These are phyloP conservation scores for Scrobipalpa atriplicella DNA, from an alignment of 2,888 invertebrate genomes.

Conservation along the genomic window DNA sequence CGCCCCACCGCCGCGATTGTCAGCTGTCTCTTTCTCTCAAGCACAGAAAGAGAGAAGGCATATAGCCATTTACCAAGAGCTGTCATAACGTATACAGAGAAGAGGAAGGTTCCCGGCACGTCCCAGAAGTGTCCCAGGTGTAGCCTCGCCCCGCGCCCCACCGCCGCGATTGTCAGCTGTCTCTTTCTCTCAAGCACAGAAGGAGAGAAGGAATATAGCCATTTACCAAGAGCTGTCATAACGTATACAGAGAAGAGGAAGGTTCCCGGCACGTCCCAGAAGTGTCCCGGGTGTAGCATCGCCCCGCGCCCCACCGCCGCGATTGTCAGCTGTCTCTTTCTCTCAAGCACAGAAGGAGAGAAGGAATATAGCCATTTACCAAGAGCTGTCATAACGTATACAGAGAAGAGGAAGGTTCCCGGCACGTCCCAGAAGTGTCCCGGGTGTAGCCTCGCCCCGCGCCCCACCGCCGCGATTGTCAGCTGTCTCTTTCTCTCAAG, in stretches of 20 bases:
- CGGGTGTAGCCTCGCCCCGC: conserved; percentile 33
- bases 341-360: too few species aligned
- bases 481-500: conserved; percentile 55
- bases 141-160: background rate
- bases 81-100: too few species aligned
- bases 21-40: conserved; percentile 55
- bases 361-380: conserved; percentile 32
- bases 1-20: conserved; percentile 58
- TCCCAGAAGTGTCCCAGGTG: conserved; percentile 84
- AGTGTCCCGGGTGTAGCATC: conserved; percentile 76
- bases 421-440: conserved; percentile 87
- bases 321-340: conserved; percentile 78
- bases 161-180: conserved; percentile 73
- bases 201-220: too few species aligned
- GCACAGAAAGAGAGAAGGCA: too few species aligned
- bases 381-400: background rate
- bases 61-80: conserved; percentile 33
- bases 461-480: conserved; percentile 59
- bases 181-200: conserved; percentile 37
- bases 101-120: too few species aligned
- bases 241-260: conserved; percentile 86
- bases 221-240: conserved; percentile 76
- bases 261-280: conserved; percentile 87
- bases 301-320: conserved; percentile 34
- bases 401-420: conserved; percentile 71